Base-by-base conservation (phyloP, 1,140 invertebrate species). In the Catajapyx aquilonaris region DNA sequence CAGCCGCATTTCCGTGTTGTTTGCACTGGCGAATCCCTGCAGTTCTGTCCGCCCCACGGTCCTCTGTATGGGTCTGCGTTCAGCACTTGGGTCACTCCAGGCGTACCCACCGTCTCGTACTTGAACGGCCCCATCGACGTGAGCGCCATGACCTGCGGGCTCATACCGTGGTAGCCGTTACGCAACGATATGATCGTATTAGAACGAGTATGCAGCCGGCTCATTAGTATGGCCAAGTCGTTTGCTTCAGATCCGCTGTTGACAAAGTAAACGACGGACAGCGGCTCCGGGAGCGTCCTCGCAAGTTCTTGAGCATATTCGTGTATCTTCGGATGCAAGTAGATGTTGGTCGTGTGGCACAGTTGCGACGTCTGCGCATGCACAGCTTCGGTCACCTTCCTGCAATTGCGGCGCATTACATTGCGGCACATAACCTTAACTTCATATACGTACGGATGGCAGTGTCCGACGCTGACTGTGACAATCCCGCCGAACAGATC, bases 171-270 rank as follows among this genome's bases (percentile, higher is more conserved):
- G 53, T 91, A 96, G 28, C 67, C 65, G 58, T 87, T 88, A 47
- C 78, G 72, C 7, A 96, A 60, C 0, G 85, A 81, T 15, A 97
- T 58, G 4, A 93, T 66, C 46, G 95, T 85, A 48, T 73, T 75
- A 41, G 80, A 71, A 3, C 74, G 71, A 0, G 90, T 94, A 50
- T 87, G 71, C 0, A 83, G 49, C 44, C 86, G 65, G 0, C 90
- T 80, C 58, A 98, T 67, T 10, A 88, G 50, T 40, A 90, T 65
- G 0, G 91, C 91, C 25, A 97, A 58, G 54, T 97, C 93, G 55
- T 95, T 97, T 0, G 93, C 91, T 62, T 97, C 93, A 5, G 86
- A 90, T 0, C 93, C 91, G 52, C 86, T 94, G 52, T 97, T 98
- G 0, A 87, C 78, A 48, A 95, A 73, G 55, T 93, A 94, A 15